These are phyloP conservation scores for Anarhynchus alexandrinus DNA, from an alignment of 2,113 vertebrate species.

Conservation along the genomic window DNA sequence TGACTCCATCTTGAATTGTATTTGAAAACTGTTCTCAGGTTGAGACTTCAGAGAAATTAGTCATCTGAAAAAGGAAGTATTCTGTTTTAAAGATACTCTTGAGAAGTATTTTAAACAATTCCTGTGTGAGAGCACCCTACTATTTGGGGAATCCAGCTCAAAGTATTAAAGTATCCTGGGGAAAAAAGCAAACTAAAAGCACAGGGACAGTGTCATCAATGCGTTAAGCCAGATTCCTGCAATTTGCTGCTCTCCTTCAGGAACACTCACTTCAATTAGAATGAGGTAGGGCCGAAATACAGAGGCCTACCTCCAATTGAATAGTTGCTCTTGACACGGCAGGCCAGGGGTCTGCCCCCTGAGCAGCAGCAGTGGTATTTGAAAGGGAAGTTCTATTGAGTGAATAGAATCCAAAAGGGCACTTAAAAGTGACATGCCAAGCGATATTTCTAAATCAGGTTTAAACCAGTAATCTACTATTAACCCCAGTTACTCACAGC, in stretches of 20 bases:
- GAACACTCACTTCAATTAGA: neutral
- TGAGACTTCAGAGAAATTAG: neutral
- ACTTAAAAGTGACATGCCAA: neutral
- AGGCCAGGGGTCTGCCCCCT: neutral
- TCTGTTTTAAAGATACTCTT: neutral
- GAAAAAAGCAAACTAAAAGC: neutral
- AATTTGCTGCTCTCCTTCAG: neutral
- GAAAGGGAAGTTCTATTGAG: neutral
- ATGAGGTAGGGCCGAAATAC: neutral
- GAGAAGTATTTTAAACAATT: neutral
- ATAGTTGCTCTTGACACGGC: neutral
- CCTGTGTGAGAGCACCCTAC: neutral
- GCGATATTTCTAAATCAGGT: neutral
- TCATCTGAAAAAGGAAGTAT: neutral
- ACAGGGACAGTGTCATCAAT: neutral
- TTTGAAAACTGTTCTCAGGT: neutral
- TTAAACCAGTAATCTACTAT: neutral
- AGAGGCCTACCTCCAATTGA: neutral
- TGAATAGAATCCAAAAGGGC: neutral
- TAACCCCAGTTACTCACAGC: neutral
- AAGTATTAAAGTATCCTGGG: neutral
- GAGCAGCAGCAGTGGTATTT: neutral
- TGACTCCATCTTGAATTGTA: neutral
- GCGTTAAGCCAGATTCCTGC: too few relatives aligned
- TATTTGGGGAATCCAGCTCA: neutral